Base-by-base conservation (phyloP, 2,888 invertebrate genomes). In the Synergus itoensis region DNA sequence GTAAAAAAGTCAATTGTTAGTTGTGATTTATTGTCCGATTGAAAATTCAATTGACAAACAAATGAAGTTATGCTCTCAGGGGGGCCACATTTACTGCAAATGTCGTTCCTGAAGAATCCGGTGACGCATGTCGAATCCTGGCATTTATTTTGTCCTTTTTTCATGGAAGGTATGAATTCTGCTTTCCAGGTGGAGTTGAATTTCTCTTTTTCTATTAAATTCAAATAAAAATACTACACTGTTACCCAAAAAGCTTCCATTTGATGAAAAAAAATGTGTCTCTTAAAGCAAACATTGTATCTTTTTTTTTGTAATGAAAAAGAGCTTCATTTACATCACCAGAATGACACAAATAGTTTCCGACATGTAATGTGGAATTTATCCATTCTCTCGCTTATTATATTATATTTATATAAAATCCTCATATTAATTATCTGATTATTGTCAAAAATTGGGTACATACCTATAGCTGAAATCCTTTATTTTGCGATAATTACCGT, bases 41-140 rank as follows among this genome's bases (percentile, higher is more conserved):
- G 4, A 16, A 73, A 73, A 53, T 73, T 53, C n/a, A n/a, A n/a
- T 53, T 69, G 28, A 7, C 21, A 69, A 73, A 28, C 28, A 73
- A 73, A n/a, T 53, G 11, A 53, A 48, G 18, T 48, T 40, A 9
- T 28, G n/a, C 16, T 45, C 28, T 69, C 45, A 9, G 48, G 45
- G 16, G 48, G n/a, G 5, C 16, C 7, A 16, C 18, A 0, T 48
- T 48, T 3, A 53, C n/a, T 11, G 36, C n/a, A 36, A 53, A 53
- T 53, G n/a, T 73, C 43, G 18, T 43, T 69, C 28, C 69, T 48
- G 14, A 69, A 69, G 69, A 69, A 48, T 69, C 8, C 45, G 48
- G 8, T 21, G 69, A 69, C 21, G 45, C 45, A 43, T 45, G 28
- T 43, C 14, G 67, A 67, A 67, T 18, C 45, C 4, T 45, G 21